Percentiles rank a stretch among this genome's conserved stretches.
phyloP scores from a whole-genome alignment of 2,888 invertebrate species.

The Syrista parreyssii region DNA sequence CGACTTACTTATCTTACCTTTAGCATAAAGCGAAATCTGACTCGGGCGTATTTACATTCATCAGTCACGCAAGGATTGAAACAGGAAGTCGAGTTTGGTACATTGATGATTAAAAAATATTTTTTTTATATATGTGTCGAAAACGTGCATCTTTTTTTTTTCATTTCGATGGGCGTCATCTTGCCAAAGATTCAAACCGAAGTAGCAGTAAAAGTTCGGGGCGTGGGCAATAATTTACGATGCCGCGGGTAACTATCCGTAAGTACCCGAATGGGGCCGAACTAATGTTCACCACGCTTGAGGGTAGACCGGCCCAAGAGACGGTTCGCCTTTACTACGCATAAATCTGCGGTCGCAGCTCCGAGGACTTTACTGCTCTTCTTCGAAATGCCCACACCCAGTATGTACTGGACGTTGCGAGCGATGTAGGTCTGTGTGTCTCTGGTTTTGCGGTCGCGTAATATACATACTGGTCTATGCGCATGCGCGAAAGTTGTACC shows the following conservation, averaged over 20 bases:
- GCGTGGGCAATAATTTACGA: slow-evolving; percentile 63
- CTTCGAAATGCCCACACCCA: slow-evolving; percentile 52
- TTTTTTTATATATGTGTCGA: neutral
- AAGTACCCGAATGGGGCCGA: slow-evolving; percentile 50
- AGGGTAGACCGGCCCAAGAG: slow-evolving; percentile 16
- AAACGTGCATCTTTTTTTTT: slow-evolving; percentile 17
- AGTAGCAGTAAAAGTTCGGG: slow-evolving; percentile 58
- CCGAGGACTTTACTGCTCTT: slow-evolving; percentile 51
- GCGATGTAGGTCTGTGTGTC: slow-evolving; percentile 6
- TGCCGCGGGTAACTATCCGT: slow-evolving; percentile 60
- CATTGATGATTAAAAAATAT: no score
- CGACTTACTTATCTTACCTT: neutral
- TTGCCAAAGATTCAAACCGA: slow-evolving; percentile 25
- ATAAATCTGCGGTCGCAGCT: slow-evolving; percentile 57
- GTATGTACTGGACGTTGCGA: slow-evolving; percentile 11
- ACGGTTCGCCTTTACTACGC: slow-evolving; percentile 51
- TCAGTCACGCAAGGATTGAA: neutral
- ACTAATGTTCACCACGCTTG: slow-evolving; percentile 47
- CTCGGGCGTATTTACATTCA: neutral
- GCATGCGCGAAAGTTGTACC: neutral
- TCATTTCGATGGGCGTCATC: slow-evolving; percentile 33
- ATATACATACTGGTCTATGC: neutral
- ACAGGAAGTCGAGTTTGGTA: neutral
- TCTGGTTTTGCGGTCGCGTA: slow-evolving; percentile 2
- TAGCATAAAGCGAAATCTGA: neutral